Percentiles rank a stretch among this genome's conserved stretches.
Conservation (phyloP, 2,888 invertebrate species). For the Xanthorhoe designata region DNA sequence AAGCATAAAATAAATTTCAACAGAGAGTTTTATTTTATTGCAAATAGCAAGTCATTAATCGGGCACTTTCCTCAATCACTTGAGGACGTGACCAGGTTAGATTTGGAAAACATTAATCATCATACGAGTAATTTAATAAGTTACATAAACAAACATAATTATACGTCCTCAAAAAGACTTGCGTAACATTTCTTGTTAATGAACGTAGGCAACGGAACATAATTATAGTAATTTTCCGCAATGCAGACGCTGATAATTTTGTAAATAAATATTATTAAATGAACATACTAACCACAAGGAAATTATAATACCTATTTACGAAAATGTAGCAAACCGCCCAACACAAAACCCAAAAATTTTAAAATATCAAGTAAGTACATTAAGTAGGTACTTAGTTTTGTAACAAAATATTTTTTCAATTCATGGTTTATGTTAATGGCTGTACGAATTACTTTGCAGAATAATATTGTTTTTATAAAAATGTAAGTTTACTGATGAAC, state of each 20-base stretch:
- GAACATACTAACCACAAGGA: background rate
- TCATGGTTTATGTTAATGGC: background rate
- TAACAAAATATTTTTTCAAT: background rate
- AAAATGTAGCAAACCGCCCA: no score
- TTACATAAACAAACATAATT: conserved; percentile 27
- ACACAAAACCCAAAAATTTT: no score
- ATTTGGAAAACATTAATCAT: conserved; percentile 15
- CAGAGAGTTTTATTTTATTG: background rate
- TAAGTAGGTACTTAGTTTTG: no score
- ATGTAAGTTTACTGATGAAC: background rate
- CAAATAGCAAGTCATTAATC: background rate
- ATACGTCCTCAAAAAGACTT: conserved; percentile 17
- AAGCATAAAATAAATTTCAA: background rate
- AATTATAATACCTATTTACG: background rate
- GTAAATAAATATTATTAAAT: background rate
- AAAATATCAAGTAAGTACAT: no score
- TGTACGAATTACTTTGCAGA: background rate
- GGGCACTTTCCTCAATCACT: conserved; percentile 18
- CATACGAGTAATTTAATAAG: conserved; percentile 22
- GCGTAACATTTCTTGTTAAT: conserved; percentile 4
- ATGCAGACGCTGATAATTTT: background rate
- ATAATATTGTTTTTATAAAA: no score
- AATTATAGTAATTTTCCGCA: conserved; percentile 12
- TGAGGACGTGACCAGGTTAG: conserved; percentile 36
- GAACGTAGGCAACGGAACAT: background rate